Evolutionary conservation across 2,113 vertebrate genomes (phyloP), one percentile per base, ranked within the genome.

Genomic region (Sinocyclocheilus anophthalmus): DNA sequence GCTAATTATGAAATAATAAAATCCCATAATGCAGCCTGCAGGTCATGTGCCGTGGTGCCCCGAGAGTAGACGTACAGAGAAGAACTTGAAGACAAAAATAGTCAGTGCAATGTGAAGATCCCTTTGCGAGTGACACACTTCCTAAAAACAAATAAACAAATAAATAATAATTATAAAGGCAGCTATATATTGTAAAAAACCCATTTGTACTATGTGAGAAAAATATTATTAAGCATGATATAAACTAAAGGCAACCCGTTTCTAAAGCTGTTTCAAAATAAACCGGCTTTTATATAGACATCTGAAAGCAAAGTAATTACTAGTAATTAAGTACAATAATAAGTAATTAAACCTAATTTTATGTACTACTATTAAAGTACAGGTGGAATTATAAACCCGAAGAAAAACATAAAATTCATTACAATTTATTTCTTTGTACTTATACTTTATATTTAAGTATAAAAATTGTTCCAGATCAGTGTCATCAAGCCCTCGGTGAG

Each of bases 1-100:
- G 30, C 81, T 42, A 84, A 67, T 85, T 65, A 73, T 24, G 70
- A 84, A 55, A 85, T 81, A 72, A 39, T 73, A 70, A 39, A 83
- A 67, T 39, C 45, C 20, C 57, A 67, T 79, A 73, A 79, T 83
- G 30, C 42, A n/a, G 45, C 72, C 72, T 75, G 42, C 72, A 24
- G 72, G 63, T 85, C 45, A 85, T 26, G 63, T 30, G 61, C 65
- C 37, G 67, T 26, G 65, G 33, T 57, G 39, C 53, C 26, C 39
- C 39, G 48, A 12, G n/a, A 80, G 55, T 3, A 22, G 39, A 48
- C 1, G 10, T n/a, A 61, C 77, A n/a, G 16, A 39, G 39, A 4
- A 37, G 5, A 39, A 59, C 9, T 11, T 2, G 22, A 48, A 24
- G 22, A 45, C 22, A 75, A n/a, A 24, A 39, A 75, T 7, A 39